Evolutionary conservation across 2,888 invertebrate genomes (phyloP).

Genomic region (Lamellibrachia columna): DNA sequence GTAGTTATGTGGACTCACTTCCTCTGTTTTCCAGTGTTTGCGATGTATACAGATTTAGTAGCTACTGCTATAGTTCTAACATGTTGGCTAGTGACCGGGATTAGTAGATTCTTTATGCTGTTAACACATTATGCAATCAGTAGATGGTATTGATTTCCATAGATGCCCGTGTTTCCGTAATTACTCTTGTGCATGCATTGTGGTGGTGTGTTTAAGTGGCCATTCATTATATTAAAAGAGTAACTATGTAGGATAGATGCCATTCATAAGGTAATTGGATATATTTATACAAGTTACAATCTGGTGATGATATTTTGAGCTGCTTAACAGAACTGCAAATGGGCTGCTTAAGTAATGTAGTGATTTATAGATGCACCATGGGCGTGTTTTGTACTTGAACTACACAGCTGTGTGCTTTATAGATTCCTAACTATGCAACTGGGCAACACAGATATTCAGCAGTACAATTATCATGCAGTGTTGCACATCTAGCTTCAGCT

Average conservation of each 20-base stretch:
- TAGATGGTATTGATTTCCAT: background rate
- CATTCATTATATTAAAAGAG: background rate
- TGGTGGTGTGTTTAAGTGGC: background rate
- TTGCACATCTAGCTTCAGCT: background rate
- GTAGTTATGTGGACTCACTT: no score
- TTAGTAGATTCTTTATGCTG: background rate
- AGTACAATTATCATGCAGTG: background rate
- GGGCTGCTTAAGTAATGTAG: background rate
- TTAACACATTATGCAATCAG: background rate
- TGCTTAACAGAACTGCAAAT: background rate
- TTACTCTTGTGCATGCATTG: background rate
- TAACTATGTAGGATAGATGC: background rate
- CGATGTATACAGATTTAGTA: background rate
- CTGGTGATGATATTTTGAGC: background rate
- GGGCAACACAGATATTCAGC: background rate
- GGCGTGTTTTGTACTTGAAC: background rate
- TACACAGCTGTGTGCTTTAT: background rate
- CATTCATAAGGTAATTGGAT: background rate
- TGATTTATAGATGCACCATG: background rate
- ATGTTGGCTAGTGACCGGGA: background rate
- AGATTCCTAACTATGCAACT: background rate
- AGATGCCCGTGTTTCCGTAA: background rate
- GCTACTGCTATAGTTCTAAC: background rate
- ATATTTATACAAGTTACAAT: slow-evolving; percentile 2
- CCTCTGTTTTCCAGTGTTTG: no score